These are phyloP conservation scores for Andricus grossulariae DNA, from an alignment of 1,140 invertebrate genomes.

Conservation along the genomic window DNA sequence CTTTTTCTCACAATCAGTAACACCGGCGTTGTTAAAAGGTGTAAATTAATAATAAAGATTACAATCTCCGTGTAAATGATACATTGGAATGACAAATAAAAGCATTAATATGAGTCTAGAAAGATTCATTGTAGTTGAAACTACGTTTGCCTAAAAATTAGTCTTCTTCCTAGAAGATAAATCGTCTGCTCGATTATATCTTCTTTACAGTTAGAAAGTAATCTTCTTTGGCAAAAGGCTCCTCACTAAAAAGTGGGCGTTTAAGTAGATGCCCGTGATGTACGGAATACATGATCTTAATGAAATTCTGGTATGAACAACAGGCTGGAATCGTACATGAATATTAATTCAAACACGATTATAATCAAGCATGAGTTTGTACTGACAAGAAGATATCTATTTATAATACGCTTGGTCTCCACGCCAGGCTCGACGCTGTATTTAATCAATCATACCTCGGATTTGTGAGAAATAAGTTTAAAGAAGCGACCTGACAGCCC, in stretches of 20 bases:
- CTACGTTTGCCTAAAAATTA: background rate
- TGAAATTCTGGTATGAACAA: constrained; percentile 32
- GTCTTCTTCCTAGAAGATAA: constrained; percentile 17
- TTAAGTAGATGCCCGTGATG: constrained; percentile 29
- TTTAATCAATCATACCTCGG: constrained; percentile 26
- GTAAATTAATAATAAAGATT: no score
- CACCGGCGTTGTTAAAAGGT: no score
- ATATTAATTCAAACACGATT: constrained; percentile 32
- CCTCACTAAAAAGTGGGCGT: constrained; percentile 28
- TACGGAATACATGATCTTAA: constrained; percentile 23
- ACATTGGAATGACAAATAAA: background rate
- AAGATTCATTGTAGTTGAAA: background rate
- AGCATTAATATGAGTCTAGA: background rate
- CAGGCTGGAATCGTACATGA: constrained; percentile 25
- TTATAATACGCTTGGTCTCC: constrained; percentile 31
- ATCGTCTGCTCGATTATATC: constrained; percentile 25
- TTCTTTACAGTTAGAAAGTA: constrained; percentile 30
- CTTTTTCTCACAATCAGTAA: no score
- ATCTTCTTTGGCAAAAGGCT: constrained; percentile 25
- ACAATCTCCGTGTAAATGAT: background rate
- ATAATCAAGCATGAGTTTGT: constrained; percentile 28
- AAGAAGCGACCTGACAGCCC: constrained; percentile 21
- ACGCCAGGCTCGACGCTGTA: constrained; percentile 22
- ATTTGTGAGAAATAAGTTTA: constrained; percentile 30
- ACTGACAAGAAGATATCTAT: constrained; percentile 28